Evolutionary conservation across 2,113 vertebrate genomes (phyloP).

Genomic region (Blennius ocellaris): DNA sequence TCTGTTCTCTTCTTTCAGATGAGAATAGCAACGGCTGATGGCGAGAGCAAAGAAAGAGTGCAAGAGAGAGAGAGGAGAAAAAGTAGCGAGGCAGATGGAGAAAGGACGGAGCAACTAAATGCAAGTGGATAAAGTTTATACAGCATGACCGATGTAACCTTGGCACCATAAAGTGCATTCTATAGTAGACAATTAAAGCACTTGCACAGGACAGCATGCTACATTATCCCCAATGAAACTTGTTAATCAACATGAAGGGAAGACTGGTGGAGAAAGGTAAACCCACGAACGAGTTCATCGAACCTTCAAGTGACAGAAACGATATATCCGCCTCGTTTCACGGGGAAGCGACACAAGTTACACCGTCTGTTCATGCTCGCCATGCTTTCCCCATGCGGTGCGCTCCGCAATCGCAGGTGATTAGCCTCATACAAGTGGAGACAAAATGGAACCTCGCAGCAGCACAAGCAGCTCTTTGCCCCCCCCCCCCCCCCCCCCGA

Average conservation of each 20-base stretch:
- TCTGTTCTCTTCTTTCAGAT: conserved; percentile 66
- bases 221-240: not conserved
- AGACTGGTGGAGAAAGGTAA: not conserved
- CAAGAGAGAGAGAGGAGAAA: not conserved
- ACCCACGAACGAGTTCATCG: not conserved
- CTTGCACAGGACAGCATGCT: conserved; percentile 24
- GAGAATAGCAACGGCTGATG: conserved; percentile 63
- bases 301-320: too few species aligned
- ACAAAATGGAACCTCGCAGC: conserved; percentile 50
- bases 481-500: too few species aligned
- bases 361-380: too few species aligned
- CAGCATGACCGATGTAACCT: conserved; percentile 54
- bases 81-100: conserved; percentile 4
- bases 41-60: conserved; percentile 15
- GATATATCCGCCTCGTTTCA: too few species aligned
- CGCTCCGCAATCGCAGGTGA: conserved; percentile 54
- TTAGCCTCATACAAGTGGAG: conserved; percentile 47
- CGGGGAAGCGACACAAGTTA: too few species aligned
- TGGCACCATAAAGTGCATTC: conserved; percentile 22
- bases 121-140: conserved; percentile 66
- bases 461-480: conserved; percentile 43
- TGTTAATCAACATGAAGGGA: not conserved
- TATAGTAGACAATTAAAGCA: conserved; percentile 48
- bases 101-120: conserved; percentile 30
- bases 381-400: conserved; percentile 10